Evolutionary conservation across 2,888 invertebrate genomes (phyloP).

Genomic region (Drosophila hamatofila): DNA sequence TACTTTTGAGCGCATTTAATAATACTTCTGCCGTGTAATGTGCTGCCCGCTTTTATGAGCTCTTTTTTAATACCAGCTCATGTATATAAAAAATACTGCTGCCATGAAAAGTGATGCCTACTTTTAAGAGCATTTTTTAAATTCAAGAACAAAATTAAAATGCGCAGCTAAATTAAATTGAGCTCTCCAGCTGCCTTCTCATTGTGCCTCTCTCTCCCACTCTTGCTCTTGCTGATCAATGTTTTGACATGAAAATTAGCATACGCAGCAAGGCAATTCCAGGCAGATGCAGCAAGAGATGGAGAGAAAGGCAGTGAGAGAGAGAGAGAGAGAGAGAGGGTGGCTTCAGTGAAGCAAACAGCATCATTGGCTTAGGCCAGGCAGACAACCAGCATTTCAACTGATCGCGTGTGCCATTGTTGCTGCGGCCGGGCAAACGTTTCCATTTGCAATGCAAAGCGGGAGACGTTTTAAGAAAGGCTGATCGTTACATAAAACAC

Average conservation of each 20-base stretch:
- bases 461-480: conserved; percentile 51
- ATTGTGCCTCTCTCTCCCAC: too few relatives aligned
- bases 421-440: conserved; percentile 39
- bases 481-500: conserved; percentile 75
- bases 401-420: conserved; percentile 58
- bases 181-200: neutral
- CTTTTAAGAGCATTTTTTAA: neutral
- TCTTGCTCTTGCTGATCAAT: conserved; percentile 57
- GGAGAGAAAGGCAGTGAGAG: neutral
- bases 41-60: conserved; percentile 5
- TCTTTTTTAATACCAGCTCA: neutral
- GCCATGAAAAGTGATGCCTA: conserved; percentile 1
- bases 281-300: conserved; percentile 4
- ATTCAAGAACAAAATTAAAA: neutral
- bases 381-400: conserved; percentile 1
- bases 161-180: neutral
- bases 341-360: neutral
- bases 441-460: conserved; percentile 67
- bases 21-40: neutral
- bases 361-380: conserved; percentile 2
- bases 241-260: conserved; percentile 79
- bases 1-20: neutral
- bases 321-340: neutral
- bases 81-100: neutral
- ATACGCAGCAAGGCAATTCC: conserved; percentile 53